Percentiles rank a stretch among this genome's conserved stretches.
Evolutionary conservation across 1,140 invertebrate species (phyloP).

Genomic region (Drosophila serrata): DNA sequence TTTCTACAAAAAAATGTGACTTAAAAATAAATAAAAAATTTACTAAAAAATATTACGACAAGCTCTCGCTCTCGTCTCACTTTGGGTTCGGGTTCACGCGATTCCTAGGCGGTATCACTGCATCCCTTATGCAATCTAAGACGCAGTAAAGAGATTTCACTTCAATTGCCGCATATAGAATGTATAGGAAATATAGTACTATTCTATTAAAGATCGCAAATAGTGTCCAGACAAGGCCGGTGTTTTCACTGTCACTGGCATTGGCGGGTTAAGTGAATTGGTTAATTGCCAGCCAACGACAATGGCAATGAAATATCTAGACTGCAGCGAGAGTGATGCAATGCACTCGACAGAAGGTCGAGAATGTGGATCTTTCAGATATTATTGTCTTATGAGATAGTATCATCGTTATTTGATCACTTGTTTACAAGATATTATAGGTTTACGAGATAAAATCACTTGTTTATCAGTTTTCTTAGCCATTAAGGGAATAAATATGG

Average conservation of each 20-base stretch:
- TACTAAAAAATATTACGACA: constrained; percentile 31
- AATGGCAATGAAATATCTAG: constrained; percentile 32
- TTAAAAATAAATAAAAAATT: constrained; percentile 27
- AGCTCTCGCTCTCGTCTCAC: constrained; percentile 9
- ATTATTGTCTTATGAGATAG: not conserved
- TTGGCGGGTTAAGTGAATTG: constrained; percentile 55
- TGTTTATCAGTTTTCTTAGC: not conserved
- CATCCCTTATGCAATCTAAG: constrained; percentile 74
- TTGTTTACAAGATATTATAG: not conserved
- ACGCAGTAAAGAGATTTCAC: constrained; percentile 60
- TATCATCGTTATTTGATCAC: too few relatives aligned
- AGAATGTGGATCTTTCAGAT: not conserved
- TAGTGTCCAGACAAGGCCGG: constrained; percentile 54
- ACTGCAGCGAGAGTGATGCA: constrained; percentile 47
- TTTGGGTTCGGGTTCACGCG: constrained; percentile 39
- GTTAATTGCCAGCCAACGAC: constrained; percentile 44
- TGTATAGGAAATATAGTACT: constrained; percentile 14
- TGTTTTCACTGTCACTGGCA: constrained; percentile 71
- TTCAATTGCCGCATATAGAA: constrained; percentile 20
- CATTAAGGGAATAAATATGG: not conserved
- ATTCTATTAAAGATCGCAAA: constrained; percentile 12
- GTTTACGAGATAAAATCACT: not conserved
- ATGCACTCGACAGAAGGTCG: constrained; percentile 15
- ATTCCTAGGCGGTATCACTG: constrained; percentile 28
- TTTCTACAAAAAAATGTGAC: constrained; percentile 40